Conservation (phyloP, 2,113 vertebrate genomes). For the Lagopus leucura region DNA sequence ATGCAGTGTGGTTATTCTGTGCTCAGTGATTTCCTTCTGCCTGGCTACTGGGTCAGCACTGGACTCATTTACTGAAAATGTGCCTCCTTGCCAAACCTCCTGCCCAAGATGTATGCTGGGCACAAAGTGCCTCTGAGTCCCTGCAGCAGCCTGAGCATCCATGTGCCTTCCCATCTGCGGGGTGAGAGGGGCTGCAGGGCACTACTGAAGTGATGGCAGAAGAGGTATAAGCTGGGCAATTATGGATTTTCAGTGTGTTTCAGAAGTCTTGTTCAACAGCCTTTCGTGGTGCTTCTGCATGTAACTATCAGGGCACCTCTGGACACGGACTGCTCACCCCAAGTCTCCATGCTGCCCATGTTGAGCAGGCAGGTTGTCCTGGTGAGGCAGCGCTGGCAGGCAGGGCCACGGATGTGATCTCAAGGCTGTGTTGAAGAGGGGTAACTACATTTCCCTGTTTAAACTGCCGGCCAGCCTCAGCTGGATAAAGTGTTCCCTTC, state of each 20-base stretch:
- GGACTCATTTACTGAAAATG: neutral
- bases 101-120: neutral
- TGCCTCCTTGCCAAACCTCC: neutral
- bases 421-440: constrained; percentile 34
- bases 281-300: neutral
- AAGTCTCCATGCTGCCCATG: neutral
- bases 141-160: neutral
- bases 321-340: neutral
- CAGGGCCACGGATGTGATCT: neutral
- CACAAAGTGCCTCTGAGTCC: neutral
- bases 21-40: neutral
- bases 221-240: neutral
- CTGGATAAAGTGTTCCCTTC: constrained; percentile 62
- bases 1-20: fast-evolving
- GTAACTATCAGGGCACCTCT: neutral
- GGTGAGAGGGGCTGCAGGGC: neutral
- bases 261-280: neutral
- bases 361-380: fast-evolving
- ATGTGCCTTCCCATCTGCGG: neutral
- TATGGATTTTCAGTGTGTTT: neutral
- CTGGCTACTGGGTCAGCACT: neutral
- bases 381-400: fast-evolving
- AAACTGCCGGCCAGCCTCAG: constrained; percentile 13
- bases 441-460: constrained; percentile 54
- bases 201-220: neutral